These are phyloP conservation scores for Sceliomorpha sp. DNA, from an alignment of 2,888 invertebrate species.

Conservation along the genomic window DNA sequence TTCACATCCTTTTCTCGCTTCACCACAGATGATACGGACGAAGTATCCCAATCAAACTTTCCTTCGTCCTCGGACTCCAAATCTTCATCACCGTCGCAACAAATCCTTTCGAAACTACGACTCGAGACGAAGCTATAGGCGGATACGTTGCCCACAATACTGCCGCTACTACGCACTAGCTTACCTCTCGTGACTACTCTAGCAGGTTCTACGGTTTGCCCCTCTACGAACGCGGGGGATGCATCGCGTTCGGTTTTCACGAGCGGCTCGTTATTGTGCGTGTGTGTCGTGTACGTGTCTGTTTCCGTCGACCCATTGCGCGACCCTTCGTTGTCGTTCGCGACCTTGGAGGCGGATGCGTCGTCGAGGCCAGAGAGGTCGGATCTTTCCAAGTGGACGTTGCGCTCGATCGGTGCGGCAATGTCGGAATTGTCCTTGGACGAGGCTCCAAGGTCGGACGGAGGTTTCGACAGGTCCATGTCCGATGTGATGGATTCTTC, in stretches of 20 bases:
- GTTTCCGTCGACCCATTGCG: too few species aligned
- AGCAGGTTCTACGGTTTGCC: constrained; percentile 65
- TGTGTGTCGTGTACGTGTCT: constrained; percentile 25
- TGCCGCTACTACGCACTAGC: constrained; percentile 68
- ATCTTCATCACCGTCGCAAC: background rate
- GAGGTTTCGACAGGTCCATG: constrained; percentile 74
- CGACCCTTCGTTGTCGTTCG: too few species aligned
- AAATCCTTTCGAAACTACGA: constrained; percentile 59
- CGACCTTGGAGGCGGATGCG: too few species aligned
- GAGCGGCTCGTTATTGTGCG: constrained; percentile 19
- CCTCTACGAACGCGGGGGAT: constrained; percentile 29
- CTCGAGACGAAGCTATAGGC: constrained; percentile 68
- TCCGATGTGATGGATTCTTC: constrained; percentile 77
- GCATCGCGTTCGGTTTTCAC: constrained; percentile 32
- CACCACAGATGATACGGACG: too few species aligned
- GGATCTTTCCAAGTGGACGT: too few species aligned
- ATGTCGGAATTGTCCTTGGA: constrained; percentile 68
- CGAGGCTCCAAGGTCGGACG: constrained; percentile 71
- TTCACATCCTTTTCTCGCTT: too few species aligned
- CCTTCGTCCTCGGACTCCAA: background rate
- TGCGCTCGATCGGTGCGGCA: constrained; percentile 45
- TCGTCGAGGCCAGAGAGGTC: too few species aligned
- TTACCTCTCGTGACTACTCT: constrained; percentile 75
- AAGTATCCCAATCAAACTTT: background rate
- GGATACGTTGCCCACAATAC: constrained; percentile 58